Conservation (phyloP, 2,797 vertebrate species). For the Sebastes hubbsi region DNA sequence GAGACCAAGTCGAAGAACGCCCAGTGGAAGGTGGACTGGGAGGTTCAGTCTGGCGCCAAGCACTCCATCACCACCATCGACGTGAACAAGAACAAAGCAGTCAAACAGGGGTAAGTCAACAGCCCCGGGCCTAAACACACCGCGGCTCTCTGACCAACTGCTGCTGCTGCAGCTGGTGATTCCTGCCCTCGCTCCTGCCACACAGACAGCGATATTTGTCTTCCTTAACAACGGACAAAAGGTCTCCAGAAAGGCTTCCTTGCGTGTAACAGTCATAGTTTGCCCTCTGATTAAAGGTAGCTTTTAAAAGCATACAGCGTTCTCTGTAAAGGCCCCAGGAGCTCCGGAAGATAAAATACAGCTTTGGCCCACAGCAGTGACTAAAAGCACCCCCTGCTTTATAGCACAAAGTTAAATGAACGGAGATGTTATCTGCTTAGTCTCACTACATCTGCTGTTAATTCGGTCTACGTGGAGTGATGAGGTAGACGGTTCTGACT, state of each 20-base stretch:
- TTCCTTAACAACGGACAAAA: constrained; percentile 11
- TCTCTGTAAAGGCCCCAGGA: constrained; percentile 1
- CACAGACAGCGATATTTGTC: constrained; percentile 12
- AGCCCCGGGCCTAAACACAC: constrained; percentile 37
- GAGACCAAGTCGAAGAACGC: constrained; percentile 89
- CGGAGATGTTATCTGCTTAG: constrained; percentile 29
- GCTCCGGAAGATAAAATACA: constrained; percentile 16
- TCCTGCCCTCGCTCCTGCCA: background rate
- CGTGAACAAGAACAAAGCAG: constrained; percentile 85
- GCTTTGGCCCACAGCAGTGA: constrained; percentile 3
- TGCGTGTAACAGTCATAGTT: constrained; percentile 3
- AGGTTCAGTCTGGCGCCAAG: constrained; percentile 93
- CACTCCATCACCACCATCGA: constrained; percentile 96
- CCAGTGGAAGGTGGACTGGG: constrained; percentile 94
- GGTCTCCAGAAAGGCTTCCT: constrained; percentile 13
- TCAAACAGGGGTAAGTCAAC: constrained; percentile 83
- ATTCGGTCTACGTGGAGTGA: constrained; percentile 23
- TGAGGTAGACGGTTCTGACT: constrained; percentile 24
- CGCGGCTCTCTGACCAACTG: constrained; percentile 4
- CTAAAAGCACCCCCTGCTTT: constrained; percentile 26
- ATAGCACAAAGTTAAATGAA: constrained; percentile 31
- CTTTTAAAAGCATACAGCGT: constrained; percentile 17
- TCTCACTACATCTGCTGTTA: constrained; percentile 36
- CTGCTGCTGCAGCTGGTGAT: constrained; percentile 32
- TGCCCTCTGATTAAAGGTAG: constrained; percentile 31